Percentiles rank a stretch among this genome's conserved stretches.
These are phyloP conservation scores for Drosophila kurseongensis DNA, from an alignment of 1,140 invertebrate genomes.

Conservation along the genomic window DNA sequence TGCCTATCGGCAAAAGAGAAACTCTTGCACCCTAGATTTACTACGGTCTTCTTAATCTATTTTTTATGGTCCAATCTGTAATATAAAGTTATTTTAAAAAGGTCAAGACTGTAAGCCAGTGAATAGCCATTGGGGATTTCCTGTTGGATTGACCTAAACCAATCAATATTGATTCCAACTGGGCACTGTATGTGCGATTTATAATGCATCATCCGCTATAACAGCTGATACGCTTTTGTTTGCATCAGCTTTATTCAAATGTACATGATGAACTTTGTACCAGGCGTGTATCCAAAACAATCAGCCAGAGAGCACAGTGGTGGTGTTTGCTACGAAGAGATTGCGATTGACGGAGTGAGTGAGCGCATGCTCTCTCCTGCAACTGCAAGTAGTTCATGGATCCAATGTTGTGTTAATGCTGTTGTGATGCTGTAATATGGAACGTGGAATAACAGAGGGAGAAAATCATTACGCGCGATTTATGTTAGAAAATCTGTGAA, in stretches of 20 bases:
- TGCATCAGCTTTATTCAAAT: background rate
- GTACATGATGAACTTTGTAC: constrained; percentile 31
- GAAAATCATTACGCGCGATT: too few species aligned
- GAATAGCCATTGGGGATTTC: background rate
- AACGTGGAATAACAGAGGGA: background rate
- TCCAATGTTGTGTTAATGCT: constrained; percentile 10
- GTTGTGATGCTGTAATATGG: background rate
- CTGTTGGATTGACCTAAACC: too few species aligned
- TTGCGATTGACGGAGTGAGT: constrained; percentile 17
- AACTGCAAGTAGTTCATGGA: constrained; percentile 26
- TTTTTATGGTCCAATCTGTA: background rate
- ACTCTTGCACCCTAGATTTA: too few species aligned
- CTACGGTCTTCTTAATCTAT: too few species aligned
- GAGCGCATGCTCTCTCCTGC: constrained; percentile 25
- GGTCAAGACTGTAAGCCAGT: background rate
- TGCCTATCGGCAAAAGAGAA: too few species aligned
- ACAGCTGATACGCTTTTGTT: constrained; percentile 2
- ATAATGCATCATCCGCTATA: background rate
- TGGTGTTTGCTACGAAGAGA: constrained; percentile 4
- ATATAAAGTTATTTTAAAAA: too few species aligned
- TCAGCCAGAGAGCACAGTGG: background rate
- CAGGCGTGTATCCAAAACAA: constrained; percentile 15
- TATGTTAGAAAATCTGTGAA: too few species aligned
- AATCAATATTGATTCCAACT: background rate
- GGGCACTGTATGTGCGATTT: background rate